Evolutionary conservation across 2,888 invertebrate species (phyloP).

Genomic region (Scotopteryx bipunctaria): DNA sequence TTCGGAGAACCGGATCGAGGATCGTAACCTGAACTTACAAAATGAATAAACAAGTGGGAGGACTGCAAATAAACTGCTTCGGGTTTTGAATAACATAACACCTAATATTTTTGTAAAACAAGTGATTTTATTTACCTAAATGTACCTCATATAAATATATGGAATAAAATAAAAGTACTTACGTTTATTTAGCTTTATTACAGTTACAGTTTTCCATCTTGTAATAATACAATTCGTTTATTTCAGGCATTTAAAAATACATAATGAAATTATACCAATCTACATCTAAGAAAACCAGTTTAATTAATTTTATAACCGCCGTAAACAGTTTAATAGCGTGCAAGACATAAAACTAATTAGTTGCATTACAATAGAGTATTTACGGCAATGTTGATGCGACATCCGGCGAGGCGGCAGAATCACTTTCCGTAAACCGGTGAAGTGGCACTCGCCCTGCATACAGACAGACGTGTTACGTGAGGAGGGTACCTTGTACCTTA

Average conservation of each 20-base stretch:
- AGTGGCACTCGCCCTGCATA: constrained; percentile 4
- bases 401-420: constrained; percentile 18
- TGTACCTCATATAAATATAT: no score
- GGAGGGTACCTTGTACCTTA: constrained; percentile 10
- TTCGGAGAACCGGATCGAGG: constrained; percentile 2
- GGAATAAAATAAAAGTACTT: no score
- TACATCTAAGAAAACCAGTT: no score
- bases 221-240: no score
- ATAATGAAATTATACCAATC: no score
- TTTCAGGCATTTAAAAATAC: no score
- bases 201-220: no score
- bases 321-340: constrained; percentile 13
- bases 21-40: not conserved
- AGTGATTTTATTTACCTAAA: no score
- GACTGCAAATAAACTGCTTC: not conserved
- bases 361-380: constrained; percentile 3
- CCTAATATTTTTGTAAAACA: no score
- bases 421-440: constrained; percentile 20
- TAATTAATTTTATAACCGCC: constrained; percentile 12
- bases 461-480: constrained; percentile 13
- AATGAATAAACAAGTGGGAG: not conserved
- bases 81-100: no score
- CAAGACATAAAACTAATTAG: constrained; percentile 5
- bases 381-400: constrained; percentile 13
- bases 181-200: no score